Evolutionary conservation across 1,140 invertebrate species (phyloP).

Genomic region (Hyphantria cunea): DNA sequence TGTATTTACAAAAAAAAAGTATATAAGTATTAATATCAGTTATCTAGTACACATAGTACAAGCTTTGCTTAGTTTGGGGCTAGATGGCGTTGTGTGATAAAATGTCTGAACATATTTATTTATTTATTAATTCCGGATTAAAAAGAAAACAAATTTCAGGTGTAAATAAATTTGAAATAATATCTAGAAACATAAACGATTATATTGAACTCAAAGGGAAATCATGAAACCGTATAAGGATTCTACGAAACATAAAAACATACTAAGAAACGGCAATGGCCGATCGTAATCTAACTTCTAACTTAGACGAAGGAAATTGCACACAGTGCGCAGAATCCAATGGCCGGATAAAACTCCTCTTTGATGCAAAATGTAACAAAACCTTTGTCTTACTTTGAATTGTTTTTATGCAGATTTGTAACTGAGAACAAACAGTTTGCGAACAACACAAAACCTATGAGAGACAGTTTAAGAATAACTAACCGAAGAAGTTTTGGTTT

Average conservation of each 20-base stretch:
- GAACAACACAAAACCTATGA: too few relatives aligned
- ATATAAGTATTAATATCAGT: too few relatives aligned
- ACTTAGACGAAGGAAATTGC: slow-evolving; percentile 42
- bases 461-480: too few relatives aligned
- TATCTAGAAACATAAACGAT: not conserved
- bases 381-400: slow-evolving; percentile 16
- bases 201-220: slow-evolving; percentile 3
- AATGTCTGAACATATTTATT: too few relatives aligned
- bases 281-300: slow-evolving; percentile 31
- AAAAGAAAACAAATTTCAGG: too few relatives aligned
- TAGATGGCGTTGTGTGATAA: too few relatives aligned
- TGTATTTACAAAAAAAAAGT: too few relatives aligned
- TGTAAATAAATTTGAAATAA: not conserved
- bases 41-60: too few relatives aligned
- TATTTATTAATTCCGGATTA: too few relatives aligned
- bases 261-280: slow-evolving; percentile 29
- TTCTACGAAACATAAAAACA: slow-evolving; percentile 16
- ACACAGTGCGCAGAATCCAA: slow-evolving; percentile 28
- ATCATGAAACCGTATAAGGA: not conserved
- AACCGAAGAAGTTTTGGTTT: too few relatives aligned
- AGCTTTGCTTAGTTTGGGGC: too few relatives aligned
- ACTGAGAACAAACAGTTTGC: not conserved
- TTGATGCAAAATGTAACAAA: slow-evolving; percentile 5
- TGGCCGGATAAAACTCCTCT: slow-evolving; percentile 12
- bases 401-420: slow-evolving; percentile 8